Base-by-base conservation (phyloP, 2,888 invertebrate species). In the Drosophila emarginata region DNA sequence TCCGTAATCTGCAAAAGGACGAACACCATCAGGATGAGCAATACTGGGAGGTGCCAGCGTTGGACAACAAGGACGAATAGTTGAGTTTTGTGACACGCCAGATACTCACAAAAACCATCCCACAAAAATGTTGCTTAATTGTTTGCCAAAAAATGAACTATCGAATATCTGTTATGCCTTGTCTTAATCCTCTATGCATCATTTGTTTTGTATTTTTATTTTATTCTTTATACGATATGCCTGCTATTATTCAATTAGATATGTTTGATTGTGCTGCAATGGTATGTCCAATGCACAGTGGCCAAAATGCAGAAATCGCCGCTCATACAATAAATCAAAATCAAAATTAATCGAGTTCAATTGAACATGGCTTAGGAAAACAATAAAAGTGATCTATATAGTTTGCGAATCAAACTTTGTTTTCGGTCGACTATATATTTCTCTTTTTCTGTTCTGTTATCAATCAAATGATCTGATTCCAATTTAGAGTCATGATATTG, bases 21-120 rank as follows among this genome's bases (percentile, higher is more conserved):
- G 93, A 94, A 65, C 93, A 93, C 74, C 95, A 94, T 89, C 92
- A 94, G 86, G 95, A 95, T 85, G 93, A 93, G 81, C 88, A 93
- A 79, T 93, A 93, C 84, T 95, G 95, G 95, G 94, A 94, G 80
- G 92, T 95, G 70, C 95, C 95, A 11, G 89, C 95, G 2, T 78
- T 83, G 51, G 77, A 90, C 61, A 76, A 70, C 66, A 91, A 91
- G 74, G 91, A 91, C 76, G 91, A 91, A 87, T 91, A 91, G 91
- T 91, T 91, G 81, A 83, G 76, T 80, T 67, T 73, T 75, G 67
- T 54, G 62, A 61, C 64, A 40, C 74, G 65, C 18, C 28, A 1
- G 14, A n/a, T 6, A 4, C 58, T 50, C 51, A 6, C 32, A 32
- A 32, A 9, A 32, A 9, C 53, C 21, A 50, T 45, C 54, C 14